A percentile compares a stretch with the other conserved stretches of the same genome.
These are phyloP conservation scores for Orientallactaga bullata DNA, from an alignment of 2,113 vertebrate genomes.

Conservation along the genomic window DNA sequence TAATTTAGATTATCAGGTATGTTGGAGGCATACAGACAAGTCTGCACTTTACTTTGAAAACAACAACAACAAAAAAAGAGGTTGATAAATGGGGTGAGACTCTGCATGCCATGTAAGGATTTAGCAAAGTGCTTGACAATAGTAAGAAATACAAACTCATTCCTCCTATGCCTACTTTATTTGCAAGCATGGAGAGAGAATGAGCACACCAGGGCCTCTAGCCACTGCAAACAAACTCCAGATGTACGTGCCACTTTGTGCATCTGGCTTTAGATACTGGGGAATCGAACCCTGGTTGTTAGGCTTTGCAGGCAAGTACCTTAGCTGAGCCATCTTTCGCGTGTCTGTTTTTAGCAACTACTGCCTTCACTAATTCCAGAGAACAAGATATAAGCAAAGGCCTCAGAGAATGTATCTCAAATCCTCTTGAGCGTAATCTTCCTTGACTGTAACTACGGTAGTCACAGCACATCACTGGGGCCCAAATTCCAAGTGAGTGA, in stretches of 20 bases:
- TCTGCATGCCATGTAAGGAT: background rate
- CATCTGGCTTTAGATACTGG: too few relatives aligned
- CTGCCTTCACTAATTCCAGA: background rate
- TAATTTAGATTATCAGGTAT: background rate
- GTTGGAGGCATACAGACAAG: background rate
- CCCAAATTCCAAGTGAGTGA: background rate
- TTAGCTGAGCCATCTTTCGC: too few relatives aligned
- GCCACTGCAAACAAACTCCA: too few relatives aligned
- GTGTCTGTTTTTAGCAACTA: too few relatives aligned
- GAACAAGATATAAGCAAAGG: background rate
- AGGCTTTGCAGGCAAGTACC: too few relatives aligned
- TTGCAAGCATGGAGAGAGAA: too few relatives aligned
- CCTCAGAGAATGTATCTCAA: background rate
- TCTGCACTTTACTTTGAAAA: constrained; percentile 1
- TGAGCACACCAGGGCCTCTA: too few relatives aligned
- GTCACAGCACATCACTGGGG: background rate
- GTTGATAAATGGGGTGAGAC: background rate
- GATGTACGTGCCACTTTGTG: too few relatives aligned
- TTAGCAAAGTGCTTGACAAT: background rate
- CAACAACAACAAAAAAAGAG: background rate
- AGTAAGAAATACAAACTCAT: background rate
- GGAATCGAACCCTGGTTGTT: too few relatives aligned
- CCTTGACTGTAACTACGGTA: background rate
- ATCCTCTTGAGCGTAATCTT: background rate
- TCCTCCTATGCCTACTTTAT: background rate